Evolutionary conservation across 2,888 invertebrate species (phyloP), one percentile per base, ranked within the genome.

Genomic region (Tetheella fluctuosa): DNA sequence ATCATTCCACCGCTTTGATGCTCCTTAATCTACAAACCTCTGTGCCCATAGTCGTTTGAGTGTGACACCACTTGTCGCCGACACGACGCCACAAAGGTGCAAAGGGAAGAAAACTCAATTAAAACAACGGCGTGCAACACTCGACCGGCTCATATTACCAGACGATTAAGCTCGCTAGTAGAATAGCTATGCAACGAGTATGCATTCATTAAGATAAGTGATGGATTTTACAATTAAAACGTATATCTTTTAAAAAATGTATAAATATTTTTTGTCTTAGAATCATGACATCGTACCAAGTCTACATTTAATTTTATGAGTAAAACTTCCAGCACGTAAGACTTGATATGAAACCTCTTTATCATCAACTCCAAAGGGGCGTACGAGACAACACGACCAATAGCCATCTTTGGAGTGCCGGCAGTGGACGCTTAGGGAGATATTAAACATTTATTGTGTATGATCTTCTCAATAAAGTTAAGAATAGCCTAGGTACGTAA

Each of bases 51-150:
- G 58, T 77, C 76, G 72, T 79, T 83, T 71, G 77, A 84, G 79
- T 76, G 80, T 69, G 79, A 76, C 79, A 80, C 71, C 67, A 70
- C 76, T 74, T 67, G 70, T 77, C 76, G 48, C 20, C 20, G n/a
- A n/a, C 20, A 73, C 20, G n/a, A n/a, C 20, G 73, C 77, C 83
- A 86, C 86, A 88, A 86, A 86, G 86, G 86, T 84, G 86, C 76
- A 82, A 81, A 84, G 84, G 79, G 78, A 80, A 82, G 80, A 76
- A 76, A 88, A 87, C 86, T 86, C 84, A 86, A 89, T 90, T 90
- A 90, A 90, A 89, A 86, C 86, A 83, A 83, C 84, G 78, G 64
- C 68, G 70, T 74, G 64, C 65, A 68, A 75, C 78, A 74, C 77
- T 71, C 77, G 76, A 73, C 77, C 76, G 78, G 76, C 77, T 83